Evolutionary conservation across 2,888 invertebrate species (phyloP).

Genomic region (Neria commutata): DNA sequence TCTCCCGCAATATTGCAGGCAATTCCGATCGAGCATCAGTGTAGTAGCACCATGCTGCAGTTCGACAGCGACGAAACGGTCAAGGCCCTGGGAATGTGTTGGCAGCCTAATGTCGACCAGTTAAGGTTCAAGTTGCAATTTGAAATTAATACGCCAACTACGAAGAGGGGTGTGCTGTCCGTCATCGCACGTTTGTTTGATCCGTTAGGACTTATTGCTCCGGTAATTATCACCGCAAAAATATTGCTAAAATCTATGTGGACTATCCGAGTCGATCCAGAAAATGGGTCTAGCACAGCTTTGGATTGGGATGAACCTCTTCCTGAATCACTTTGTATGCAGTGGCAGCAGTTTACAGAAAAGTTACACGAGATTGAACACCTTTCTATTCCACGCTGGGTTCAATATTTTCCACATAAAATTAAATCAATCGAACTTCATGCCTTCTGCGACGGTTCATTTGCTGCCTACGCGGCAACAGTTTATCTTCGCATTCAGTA

Average conservation of each 20-base stretch:
- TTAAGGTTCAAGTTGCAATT: not conserved
- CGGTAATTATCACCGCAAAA: not conserved
- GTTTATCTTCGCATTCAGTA: not conserved
- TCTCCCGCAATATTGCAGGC: not conserved
- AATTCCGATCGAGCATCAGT: constrained; percentile 5
- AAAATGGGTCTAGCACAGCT: not conserved
- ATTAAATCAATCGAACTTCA: no score
- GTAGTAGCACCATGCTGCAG: not conserved
- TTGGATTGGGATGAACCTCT: no score
- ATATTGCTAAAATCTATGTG: not conserved
- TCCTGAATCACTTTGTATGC: no score
- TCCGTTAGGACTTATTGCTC: not conserved
- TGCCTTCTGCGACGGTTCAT: not conserved
- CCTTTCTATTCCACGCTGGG: not conserved
- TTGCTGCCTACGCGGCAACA: not conserved
- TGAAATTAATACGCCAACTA: not conserved
- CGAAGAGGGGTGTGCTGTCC: not conserved
- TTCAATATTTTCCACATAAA: no score
- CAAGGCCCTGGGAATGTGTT: constrained; percentile 5
- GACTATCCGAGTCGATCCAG: not conserved
- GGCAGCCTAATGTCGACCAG: not conserved
- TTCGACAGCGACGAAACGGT: constrained; percentile 3
- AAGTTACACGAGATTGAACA: not conserved
- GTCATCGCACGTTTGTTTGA: not conserved
- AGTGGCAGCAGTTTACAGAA: no score